Base-by-base conservation (phyloP, 2,113 vertebrate species). In the Silurus asotus region DNA sequence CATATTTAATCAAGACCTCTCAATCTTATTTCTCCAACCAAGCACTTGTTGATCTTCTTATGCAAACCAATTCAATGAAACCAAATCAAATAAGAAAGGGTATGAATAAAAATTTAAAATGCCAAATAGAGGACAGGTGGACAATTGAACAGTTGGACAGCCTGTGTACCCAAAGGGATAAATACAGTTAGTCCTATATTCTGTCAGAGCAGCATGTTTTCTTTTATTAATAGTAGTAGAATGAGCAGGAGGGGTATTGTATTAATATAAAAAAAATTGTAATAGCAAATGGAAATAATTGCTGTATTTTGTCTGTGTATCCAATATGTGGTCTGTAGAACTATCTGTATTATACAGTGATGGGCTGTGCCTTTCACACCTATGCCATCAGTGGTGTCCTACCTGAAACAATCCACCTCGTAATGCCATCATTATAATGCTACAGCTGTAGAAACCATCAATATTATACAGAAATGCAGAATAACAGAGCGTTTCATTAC, bases 21-120 rank as follows among this genome's bases (percentile, higher is more conserved):
- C 28, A 86, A 58, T 80, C 64, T 59, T 76, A 86, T 86, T 67
- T 86, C 65, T 25, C 77, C 69, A 64, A 69, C 62, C 51, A 79
- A 85, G 28, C 51, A 79, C 51, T 56, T 55, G 15, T n/a, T 23
- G 84, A 56, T 67, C 28, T 69, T 58, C 58, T 85, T 69, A 69
- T 85, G 13, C 65, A 62, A 77, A 6, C 64, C 77, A 78, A 86
- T 59, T 37, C 37, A 37, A 37, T 37, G 37, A 62, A 77, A 6
- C 64, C 64, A 78, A 86, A 51, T 15, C 65, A 51, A 70, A 81
- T 59, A 20, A 59, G 11, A 70, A 86, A 61, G 51, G 86, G 81
- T 8, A 81, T 81, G 55, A 70, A 80, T 81, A 86, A 25, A 48
- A 23, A 74, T 62, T 59, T 61, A 8, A 28, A 25, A 62, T 62